Evolutionary conservation across 2,888 invertebrate genomes (phyloP).

Genomic region (Maniola hyperantus): DNA sequence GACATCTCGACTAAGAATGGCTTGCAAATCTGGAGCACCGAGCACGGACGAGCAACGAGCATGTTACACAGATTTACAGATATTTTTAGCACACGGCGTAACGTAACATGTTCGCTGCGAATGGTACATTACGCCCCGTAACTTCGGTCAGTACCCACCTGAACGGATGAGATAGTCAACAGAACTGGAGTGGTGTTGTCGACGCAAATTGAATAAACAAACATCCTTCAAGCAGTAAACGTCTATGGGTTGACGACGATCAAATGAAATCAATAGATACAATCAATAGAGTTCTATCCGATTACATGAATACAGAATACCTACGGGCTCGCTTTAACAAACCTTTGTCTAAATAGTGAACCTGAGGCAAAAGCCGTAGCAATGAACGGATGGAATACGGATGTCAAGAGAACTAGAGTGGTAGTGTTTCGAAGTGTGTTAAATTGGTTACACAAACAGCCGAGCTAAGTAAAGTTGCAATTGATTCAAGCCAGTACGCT

Average conservation of each 20-base stretch:
- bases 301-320: not conserved
- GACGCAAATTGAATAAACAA: too few relatives aligned
- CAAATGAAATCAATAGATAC: too few relatives aligned
- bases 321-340: not conserved
- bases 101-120: too few relatives aligned
- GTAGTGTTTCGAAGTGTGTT: constrained; percentile 1
- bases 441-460: constrained; percentile 9
- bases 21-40: too few relatives aligned
- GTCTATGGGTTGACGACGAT: too few relatives aligned
- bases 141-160: too few relatives aligned
- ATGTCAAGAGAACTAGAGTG: not conserved
- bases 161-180: not conserved
- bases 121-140: too few relatives aligned
- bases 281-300: not conserved
- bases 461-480: constrained; percentile 8
- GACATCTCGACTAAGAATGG: too few relatives aligned
- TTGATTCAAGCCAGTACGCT: not conserved
- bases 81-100: too few relatives aligned
- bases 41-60: too few relatives aligned
- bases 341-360: constrained; percentile 1
- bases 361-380: not conserved
- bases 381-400: constrained; percentile 4
- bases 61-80: too few relatives aligned
- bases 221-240: too few relatives aligned
- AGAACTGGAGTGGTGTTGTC: not conserved